Evolutionary conservation across 2,113 vertebrate species (phyloP).

Genomic region (Sinocyclocheilus grahami): DNA sequence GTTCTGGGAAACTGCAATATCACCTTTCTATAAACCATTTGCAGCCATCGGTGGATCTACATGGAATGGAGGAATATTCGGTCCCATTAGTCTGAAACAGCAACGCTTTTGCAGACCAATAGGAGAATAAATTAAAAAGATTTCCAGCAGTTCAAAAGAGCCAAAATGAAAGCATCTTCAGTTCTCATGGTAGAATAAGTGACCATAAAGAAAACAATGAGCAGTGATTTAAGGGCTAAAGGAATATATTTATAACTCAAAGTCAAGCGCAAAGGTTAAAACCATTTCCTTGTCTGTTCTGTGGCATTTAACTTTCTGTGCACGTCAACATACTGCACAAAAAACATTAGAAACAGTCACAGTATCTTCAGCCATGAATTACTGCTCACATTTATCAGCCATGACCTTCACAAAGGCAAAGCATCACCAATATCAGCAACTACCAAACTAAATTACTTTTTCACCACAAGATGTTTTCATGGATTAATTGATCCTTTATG

Average conservation of each 20-base stretch:
- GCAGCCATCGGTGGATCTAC: background rate
- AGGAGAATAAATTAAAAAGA: slow-evolving; percentile 16
- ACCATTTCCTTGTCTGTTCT: background rate
- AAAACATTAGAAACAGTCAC: background rate
- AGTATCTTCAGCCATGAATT: slow-evolving; percentile 6
- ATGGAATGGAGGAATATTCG: background rate
- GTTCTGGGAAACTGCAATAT: background rate
- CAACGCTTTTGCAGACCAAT: background rate
- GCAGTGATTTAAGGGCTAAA: slow-evolving; percentile 6
- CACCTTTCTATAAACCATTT: background rate
- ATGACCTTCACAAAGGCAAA: slow-evolving; percentile 18
- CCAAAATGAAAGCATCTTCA: background rate
- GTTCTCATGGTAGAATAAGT: background rate
- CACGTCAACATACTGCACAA: background rate
- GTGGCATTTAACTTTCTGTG: slow-evolving; percentile 6
- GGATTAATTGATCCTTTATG: background rate
- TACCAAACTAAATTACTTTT: background rate
- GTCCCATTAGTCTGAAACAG: background rate
- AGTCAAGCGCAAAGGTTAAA: background rate
- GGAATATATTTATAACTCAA: background rate
- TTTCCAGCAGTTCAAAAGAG: background rate
- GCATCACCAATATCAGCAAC: background rate
- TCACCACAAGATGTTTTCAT: background rate
- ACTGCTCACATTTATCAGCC: background rate
- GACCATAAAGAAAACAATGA: slow-evolving; percentile 16